phyloP scores from a whole-genome alignment of 2,888 invertebrate species.

The Harmothoe impar region DNA sequence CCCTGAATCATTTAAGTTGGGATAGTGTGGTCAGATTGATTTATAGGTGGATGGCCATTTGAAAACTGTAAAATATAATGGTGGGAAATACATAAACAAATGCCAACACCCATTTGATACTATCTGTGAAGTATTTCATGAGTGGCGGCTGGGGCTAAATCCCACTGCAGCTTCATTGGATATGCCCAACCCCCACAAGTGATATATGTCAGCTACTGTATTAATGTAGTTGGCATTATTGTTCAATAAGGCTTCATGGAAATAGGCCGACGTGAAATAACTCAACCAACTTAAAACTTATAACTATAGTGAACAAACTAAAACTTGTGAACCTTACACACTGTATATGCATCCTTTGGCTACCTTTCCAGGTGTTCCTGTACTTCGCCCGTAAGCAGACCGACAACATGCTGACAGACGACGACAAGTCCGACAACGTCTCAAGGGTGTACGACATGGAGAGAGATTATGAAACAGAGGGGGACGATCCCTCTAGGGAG shows the following conservation, averaged over 20 bases:
- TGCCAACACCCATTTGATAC: background rate
- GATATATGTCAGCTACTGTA: too few species aligned
- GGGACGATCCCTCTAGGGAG: background rate
- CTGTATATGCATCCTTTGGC: background rate
- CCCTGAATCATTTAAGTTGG: background rate
- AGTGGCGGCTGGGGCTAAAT: background rate
- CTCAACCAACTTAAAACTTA: background rate
- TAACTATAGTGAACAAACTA: background rate
- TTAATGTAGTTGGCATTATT: too few species aligned
- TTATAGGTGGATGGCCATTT: background rate
- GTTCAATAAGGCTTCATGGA: too few species aligned
- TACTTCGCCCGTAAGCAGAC: slow-evolving; percentile 58
- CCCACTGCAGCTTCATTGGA: too few species aligned
- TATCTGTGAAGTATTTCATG: background rate
- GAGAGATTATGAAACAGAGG: background rate
- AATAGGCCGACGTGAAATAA: too few species aligned
- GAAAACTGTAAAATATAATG: background rate
- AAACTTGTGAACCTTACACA: background rate
- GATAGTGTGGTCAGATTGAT: background rate
- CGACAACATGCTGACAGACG: background rate
- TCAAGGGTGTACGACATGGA: background rate
- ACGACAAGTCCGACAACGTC: background rate
- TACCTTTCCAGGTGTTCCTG: slow-evolving; percentile 64
- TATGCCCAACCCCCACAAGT: too few species aligned
- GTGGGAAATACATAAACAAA: background rate